Conservation (phyloP, 2,888 invertebrate genomes). For the Eustalomyia histrio region DNA sequence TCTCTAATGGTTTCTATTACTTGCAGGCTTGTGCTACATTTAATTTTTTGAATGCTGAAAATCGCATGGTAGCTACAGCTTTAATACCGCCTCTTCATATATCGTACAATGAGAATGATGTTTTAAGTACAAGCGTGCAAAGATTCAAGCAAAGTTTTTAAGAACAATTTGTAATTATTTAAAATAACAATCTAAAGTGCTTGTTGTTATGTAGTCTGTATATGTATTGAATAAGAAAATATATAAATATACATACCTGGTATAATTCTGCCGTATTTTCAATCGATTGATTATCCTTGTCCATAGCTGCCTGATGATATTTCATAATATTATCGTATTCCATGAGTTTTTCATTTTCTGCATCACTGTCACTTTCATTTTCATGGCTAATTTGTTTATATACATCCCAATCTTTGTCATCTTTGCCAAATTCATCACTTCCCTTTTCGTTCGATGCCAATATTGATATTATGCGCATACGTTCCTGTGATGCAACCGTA, state of each 20-base stretch:
- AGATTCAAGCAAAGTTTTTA: slow-evolving; percentile 73
- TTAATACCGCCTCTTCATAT: slow-evolving; percentile 84
- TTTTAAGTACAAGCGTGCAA: slow-evolving; percentile 81
- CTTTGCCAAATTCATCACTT: slow-evolving; percentile 94
- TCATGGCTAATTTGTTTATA: slow-evolving; percentile 92
- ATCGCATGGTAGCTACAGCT: slow-evolving; percentile 84
- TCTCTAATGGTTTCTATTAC: neutral
- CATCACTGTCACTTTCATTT: slow-evolving; percentile 94
- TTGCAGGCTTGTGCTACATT: slow-evolving; percentile 89
- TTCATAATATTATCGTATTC: slow-evolving; percentile 88
- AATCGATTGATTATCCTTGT: slow-evolving; percentile 40
- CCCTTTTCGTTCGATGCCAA: slow-evolving; percentile 89
- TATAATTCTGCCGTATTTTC: slow-evolving; percentile 59
- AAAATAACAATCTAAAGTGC: neutral
- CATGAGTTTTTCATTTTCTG: slow-evolving; percentile 92
- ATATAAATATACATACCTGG: too few relatives aligned
- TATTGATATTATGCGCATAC: slow-evolving; percentile 96
- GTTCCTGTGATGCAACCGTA: slow-evolving; percentile 95
- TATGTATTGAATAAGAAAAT: neutral
- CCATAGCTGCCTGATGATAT: slow-evolving; percentile 54
- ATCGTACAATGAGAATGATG: slow-evolving; percentile 82
- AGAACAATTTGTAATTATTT: neutral
- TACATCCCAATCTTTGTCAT: slow-evolving; percentile 98
- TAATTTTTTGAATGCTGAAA: slow-evolving; percentile 94
- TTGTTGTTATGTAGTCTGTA: neutral